Evolutionary conservation across 2,113 vertebrate genomes (phyloP).

Genomic region (Ailurus styani): DNA sequence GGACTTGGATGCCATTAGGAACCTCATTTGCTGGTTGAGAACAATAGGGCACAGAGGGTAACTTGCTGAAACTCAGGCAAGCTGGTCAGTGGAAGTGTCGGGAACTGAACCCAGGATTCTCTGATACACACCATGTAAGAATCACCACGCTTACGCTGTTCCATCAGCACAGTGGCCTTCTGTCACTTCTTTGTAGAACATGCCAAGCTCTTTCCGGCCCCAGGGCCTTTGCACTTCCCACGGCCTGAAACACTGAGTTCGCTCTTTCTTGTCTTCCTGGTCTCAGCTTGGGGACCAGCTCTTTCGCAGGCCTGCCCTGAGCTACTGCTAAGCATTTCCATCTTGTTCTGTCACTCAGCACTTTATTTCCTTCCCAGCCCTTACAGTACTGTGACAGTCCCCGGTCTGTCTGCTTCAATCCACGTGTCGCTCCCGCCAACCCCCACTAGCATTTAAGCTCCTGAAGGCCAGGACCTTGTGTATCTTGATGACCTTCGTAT

Average conservation of each 20-base stretch:
- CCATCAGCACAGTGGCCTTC: not conserved
- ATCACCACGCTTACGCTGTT: rapidly evolving
- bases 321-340: not conserved
- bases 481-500: not conserved
- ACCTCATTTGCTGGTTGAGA: not conserved
- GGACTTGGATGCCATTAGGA: not conserved
- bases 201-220: not conserved
- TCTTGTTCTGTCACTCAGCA: not conserved
- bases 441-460: not conserved
- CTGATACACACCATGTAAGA: not conserved
- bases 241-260: not conserved
- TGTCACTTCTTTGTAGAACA: not conserved
- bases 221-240: not conserved
- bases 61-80: not conserved
- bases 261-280: not conserved
- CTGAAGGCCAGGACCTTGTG: not conserved
- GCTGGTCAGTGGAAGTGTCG: not conserved
- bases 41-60: rapidly evolving
- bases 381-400: rapidly evolving
- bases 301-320: not conserved
- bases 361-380: not conserved
- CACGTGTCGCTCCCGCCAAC: rapidly evolving
- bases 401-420: not conserved
- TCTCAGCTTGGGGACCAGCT: not conserved
- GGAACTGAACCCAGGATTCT: not conserved